These are phyloP conservation scores for Eumacrocentrus americanus DNA, from an alignment of 2,888 invertebrate genomes.

Conservation along the genomic window DNA sequence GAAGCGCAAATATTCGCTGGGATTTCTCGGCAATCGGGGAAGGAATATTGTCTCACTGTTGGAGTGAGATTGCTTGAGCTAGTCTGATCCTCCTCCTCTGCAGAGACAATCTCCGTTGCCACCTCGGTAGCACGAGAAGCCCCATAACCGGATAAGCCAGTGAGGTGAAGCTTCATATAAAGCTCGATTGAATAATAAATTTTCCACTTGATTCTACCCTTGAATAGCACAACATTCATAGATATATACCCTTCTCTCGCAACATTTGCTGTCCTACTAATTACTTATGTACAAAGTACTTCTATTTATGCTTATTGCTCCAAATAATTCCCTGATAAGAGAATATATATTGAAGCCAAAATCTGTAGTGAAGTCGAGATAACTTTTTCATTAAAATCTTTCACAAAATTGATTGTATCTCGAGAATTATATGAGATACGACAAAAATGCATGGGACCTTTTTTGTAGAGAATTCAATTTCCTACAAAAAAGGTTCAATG, in stretches of 20 bases:
- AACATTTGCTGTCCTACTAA: background rate
- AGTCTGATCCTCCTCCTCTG: slow-evolving; percentile 18
- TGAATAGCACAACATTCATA: background rate
- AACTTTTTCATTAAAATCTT: background rate
- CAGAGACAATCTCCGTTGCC: slow-evolving; percentile 23
- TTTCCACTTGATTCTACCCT: slow-evolving; percentile 8
- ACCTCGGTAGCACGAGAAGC: slow-evolving; percentile 26
- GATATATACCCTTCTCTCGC: background rate
- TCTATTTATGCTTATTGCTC: background rate
- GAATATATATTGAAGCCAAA: background rate
- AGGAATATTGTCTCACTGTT: slow-evolving; percentile 24
- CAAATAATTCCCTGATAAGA: background rate
- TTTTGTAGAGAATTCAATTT: too few relatives aligned
- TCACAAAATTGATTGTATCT: background rate
- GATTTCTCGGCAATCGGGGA: background rate
- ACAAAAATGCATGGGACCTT: too few relatives aligned
- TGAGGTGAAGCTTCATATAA: slow-evolving; percentile 28
- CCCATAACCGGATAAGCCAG: slow-evolving; percentile 38
- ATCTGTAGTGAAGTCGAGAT: too few relatives aligned
- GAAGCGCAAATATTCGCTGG: slow-evolving; percentile 4
- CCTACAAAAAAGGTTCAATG: background rate
- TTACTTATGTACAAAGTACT: too few relatives aligned
- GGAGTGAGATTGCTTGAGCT: slow-evolving; percentile 17
- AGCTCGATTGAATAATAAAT: slow-evolving; percentile 22
- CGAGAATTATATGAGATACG: background rate